A percentile compares a stretch with the other conserved stretches of the same genome.
Conservation (phyloP, 1,140 invertebrate species). For the Camponotus pennsylvanicus region DNA sequence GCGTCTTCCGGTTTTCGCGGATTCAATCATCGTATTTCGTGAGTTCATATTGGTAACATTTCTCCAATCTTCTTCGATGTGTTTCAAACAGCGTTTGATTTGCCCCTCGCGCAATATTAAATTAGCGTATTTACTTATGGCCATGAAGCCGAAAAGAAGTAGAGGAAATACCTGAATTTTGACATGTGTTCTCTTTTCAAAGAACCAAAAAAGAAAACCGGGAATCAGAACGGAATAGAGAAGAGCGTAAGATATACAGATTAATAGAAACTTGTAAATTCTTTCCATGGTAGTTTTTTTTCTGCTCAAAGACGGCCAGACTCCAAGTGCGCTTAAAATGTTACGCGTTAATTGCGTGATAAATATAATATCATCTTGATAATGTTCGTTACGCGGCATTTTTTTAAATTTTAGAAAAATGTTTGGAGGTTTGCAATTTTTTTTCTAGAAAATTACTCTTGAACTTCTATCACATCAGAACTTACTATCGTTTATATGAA, state of each 20-base stretch:
- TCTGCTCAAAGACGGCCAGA: slow-evolving; percentile 23
- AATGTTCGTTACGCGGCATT: slow-evolving; percentile 19
- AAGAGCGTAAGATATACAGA: background rate
- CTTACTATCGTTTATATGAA: background rate
- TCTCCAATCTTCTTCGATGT: slow-evolving; percentile 76
- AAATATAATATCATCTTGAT: slow-evolving; percentile 39
- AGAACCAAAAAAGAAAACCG: background rate
- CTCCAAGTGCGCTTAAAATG: background rate
- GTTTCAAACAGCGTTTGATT: slow-evolving; percentile 72
- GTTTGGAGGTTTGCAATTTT: background rate
- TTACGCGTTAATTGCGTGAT: slow-evolving; percentile 26
- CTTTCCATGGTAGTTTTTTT: background rate
- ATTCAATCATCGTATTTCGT: slow-evolving; percentile 65
- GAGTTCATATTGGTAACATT: slow-evolving; percentile 8
- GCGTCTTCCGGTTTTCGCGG: slow-evolving; percentile 72
- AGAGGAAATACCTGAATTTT: slow-evolving; percentile 68
- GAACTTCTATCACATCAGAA: background rate
- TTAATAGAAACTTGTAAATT: background rate
- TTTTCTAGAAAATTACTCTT: background rate
- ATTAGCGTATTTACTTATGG: slow-evolving; percentile 71
- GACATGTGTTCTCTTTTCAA: slow-evolving; percentile 7
- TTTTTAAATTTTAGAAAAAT: background rate
- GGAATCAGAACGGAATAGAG: slow-evolving; percentile 32
- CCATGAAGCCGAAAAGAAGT: slow-evolving; percentile 74
- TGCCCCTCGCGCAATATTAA: slow-evolving; percentile 64